Evolutionary conservation across 1,140 invertebrate species (phyloP).

Genomic region (Helicoverpa armigera): DNA sequence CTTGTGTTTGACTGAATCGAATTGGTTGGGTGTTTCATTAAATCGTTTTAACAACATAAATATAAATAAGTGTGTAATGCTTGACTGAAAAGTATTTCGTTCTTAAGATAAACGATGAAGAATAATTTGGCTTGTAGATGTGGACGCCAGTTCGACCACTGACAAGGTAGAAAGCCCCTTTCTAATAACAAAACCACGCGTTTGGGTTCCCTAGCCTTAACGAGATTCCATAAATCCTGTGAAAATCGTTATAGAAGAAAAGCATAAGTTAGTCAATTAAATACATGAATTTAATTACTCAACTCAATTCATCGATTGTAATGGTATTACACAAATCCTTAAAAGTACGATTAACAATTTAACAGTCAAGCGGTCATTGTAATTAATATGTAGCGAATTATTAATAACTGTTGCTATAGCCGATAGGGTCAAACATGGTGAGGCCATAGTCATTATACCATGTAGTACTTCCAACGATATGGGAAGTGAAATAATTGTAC

Average conservation of each 20-base stretch:
- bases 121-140: too few species aligned
- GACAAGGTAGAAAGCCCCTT: too few species aligned
- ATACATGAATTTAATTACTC: too few species aligned
- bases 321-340: not conserved
- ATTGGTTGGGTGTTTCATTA: not conserved
- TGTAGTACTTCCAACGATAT: not conserved
- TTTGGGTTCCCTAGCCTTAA: too few species aligned
- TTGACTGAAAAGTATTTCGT: too few species aligned
- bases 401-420: conserved; percentile 27
- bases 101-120: too few species aligned
- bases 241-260: too few species aligned
- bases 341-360: conserved; percentile 21
- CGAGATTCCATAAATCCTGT: too few species aligned
- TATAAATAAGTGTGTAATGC: too few species aligned
- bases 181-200: too few species aligned
- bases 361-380: conserved; percentile 32
- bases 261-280: too few species aligned
- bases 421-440: conserved; percentile 9
- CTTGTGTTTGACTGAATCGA: not conserved
- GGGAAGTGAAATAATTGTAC: not conserved
- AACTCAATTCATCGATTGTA: not conserved
- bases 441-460: not conserved
- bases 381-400: conserved; percentile 44
- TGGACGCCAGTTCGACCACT: too few species aligned
- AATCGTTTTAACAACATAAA: not conserved